phyloP scores from a whole-genome alignment of 1,140 invertebrate species.

The Ruditapes philippinarum region DNA sequence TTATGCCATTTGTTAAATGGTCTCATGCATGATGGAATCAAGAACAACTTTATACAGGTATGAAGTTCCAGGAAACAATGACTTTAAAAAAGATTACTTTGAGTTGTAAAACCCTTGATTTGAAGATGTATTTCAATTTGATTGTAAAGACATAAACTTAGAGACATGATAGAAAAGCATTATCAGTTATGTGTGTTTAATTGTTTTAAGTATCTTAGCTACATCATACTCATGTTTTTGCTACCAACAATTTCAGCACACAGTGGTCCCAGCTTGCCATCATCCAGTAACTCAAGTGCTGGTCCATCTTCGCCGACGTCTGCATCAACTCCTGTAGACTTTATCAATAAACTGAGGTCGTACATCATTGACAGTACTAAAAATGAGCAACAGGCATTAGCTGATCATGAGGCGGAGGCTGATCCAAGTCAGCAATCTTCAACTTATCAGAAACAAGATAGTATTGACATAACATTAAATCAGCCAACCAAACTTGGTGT shows the following conservation, averaged over 20 bases:
- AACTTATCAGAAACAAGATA: conserved; percentile 28
- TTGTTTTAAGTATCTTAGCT: no score
- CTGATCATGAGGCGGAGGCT: background rate
- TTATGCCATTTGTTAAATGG: no score
- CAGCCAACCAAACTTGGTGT: background rate
- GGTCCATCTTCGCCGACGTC: conserved; percentile 81
- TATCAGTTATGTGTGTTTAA: no score
- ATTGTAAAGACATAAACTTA: no score
- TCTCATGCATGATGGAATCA: no score
- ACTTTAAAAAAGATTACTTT: no score
- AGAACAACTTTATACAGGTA: no score
- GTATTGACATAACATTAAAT: conserved; percentile 1
- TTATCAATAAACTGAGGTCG: conserved; percentile 75
- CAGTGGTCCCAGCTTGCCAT: conserved; percentile 73
- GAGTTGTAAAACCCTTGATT: no score
- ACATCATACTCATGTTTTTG: no score
- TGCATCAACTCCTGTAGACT: conserved; percentile 76
- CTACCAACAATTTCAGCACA: conserved; percentile 64
- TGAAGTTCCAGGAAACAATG: no score
- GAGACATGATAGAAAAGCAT: no score
- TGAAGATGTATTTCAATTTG: no score
- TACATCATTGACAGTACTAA: conserved; percentile 72
- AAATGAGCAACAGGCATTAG: background rate
- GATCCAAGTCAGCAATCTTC: conserved; percentile 4
- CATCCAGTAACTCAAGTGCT: conserved; percentile 80